Conservation (phyloP, 2,797 vertebrate species). For the Pogonophryne albipinna region DNA sequence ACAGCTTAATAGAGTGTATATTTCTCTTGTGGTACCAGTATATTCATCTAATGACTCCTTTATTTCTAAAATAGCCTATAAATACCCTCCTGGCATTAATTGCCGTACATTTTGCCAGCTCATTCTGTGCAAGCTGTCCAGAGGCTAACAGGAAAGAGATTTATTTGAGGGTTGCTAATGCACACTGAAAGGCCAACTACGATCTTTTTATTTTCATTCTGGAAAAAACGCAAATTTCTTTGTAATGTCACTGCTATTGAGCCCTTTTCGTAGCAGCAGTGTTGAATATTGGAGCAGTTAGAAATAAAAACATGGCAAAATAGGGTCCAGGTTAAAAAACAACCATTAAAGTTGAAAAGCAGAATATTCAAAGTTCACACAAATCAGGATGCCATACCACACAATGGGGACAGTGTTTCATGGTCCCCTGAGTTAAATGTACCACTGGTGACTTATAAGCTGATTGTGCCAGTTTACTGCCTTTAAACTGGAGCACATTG, state of each 20-base stretch:
- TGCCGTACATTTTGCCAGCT: conserved; percentile 18
- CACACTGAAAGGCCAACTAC: background rate
- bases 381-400: background rate
- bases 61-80: conserved; percentile 3
- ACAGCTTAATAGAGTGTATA: background rate
- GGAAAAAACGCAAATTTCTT: too few relatives aligned
- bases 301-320: too few relatives aligned
- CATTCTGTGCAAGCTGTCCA: background rate
- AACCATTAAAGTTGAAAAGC: conserved; percentile 14
- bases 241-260: too few relatives aligned
- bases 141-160: conserved; percentile 9
- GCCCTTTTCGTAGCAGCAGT: too few relatives aligned
- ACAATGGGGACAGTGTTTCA: background rate
- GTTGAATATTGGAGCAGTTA: too few relatives aligned
- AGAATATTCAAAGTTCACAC: conserved; percentile 27
- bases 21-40: background rate
- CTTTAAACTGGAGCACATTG: background rate
- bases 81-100: conserved; percentile 3
- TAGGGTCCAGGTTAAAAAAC: too few relatives aligned
- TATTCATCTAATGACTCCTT: conserved; percentile 1
- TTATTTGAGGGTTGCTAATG: conserved; percentile 20
- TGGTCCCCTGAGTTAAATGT: background rate
- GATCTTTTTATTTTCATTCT: too few relatives aligned
- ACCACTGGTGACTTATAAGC: conserved; percentile 8
- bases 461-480: conserved; percentile 16